Evolutionary conservation across 2,797 vertebrate species (phyloP).

Genomic region (Bovichtus variegatus): DNA sequence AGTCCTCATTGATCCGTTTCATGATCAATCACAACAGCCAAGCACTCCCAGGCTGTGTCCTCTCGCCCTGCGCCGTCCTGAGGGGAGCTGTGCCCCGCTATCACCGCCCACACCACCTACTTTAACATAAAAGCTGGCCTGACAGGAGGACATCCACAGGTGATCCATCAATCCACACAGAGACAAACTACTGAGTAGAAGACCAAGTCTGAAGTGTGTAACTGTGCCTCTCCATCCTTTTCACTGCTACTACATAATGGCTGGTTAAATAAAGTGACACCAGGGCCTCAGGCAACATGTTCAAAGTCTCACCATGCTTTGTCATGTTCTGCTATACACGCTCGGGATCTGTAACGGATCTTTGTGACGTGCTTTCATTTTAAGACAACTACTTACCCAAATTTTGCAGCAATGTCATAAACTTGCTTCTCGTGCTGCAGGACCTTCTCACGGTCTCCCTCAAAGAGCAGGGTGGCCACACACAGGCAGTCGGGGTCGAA

Average conservation of each 20-base stretch:
- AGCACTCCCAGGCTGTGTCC: constrained; percentile 78
- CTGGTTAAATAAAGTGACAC: constrained; percentile 46
- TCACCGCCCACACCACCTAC: constrained; percentile 77
- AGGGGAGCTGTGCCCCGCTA: constrained; percentile 73
- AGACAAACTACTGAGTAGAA: constrained; percentile 54
- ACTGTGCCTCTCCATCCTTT: constrained; percentile 46
- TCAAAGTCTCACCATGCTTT: constrained; percentile 26
- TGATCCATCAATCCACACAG: constrained; percentile 84
- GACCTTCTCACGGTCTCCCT: constrained; percentile 96
- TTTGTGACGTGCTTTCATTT: not conserved
- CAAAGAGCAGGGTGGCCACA: constrained; percentile 97
- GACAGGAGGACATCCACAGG: constrained; percentile 81
- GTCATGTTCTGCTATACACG: constrained; percentile 19
- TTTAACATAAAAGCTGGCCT: constrained; percentile 82
- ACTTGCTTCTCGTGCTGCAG: constrained; percentile 99
- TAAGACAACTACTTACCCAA: constrained; percentile 87
- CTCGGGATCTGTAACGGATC: not conserved
- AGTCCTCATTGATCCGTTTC: constrained; percentile 77
- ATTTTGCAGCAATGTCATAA: constrained; percentile 98
- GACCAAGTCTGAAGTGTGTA: constrained; percentile 45
- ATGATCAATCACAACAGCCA: constrained; percentile 85
- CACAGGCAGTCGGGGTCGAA: constrained; percentile 94
- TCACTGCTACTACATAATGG: constrained; percentile 23
- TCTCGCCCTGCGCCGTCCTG: constrained; percentile 73
- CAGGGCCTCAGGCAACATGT: constrained; percentile 13